Evolutionary conservation across 2,113 vertebrate genomes (phyloP).

Genomic region (Colaptes auratus): DNA sequence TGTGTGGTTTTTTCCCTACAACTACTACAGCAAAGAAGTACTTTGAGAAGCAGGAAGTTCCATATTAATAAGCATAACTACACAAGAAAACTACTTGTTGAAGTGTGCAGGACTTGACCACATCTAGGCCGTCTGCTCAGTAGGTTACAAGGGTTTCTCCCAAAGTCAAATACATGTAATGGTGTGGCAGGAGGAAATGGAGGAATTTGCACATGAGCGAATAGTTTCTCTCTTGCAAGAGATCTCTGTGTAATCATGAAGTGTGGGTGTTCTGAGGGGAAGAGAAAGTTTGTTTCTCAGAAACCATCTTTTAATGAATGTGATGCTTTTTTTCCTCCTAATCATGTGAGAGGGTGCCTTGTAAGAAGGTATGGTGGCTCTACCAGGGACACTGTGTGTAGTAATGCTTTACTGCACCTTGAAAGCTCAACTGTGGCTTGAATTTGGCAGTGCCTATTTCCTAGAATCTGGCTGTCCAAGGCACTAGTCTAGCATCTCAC

Average conservation of each 20-base stretch:
- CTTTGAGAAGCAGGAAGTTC: neutral
- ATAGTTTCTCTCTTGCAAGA: neutral
- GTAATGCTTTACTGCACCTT: neutral
- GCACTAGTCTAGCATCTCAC: neutral
- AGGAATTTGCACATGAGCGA: fast-evolving
- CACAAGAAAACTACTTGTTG: neutral
- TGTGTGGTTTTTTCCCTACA: neutral
- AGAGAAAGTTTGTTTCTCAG: neutral
- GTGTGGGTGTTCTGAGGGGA: neutral
- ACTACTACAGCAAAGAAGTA: neutral
- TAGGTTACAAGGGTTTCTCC: neutral
- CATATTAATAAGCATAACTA: neutral
- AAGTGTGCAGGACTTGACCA: neutral
- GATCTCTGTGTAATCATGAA: neutral
- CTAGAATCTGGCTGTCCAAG: neutral
- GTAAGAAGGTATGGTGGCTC: neutral
- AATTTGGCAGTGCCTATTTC: neutral
- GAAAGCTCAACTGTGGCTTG: neutral
- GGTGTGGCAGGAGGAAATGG: neutral
- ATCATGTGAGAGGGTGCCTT: fast-evolving
- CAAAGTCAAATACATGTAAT: neutral
- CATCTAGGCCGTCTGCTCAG: neutral
- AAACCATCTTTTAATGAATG: neutral
- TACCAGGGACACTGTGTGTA: neutral
- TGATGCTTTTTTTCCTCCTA: neutral